phyloP scores from a whole-genome alignment of 2,113 vertebrate species.

The Labeo catla region DNA sequence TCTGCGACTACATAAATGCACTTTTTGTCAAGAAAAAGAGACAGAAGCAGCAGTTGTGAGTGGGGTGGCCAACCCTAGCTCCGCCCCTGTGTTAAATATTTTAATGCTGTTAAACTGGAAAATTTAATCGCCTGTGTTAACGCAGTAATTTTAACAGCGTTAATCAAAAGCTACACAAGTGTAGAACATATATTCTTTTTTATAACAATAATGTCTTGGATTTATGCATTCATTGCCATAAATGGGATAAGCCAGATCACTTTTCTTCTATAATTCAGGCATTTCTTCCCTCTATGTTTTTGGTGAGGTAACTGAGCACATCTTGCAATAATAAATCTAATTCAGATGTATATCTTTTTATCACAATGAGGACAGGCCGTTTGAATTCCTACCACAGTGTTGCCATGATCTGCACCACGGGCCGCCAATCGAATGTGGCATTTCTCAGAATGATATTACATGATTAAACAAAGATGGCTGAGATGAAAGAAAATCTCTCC shows the following conservation, averaged over 20 bases:
- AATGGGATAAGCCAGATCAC: not conserved
- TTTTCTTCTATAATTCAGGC: not conserved
- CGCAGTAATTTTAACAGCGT: too few species aligned
- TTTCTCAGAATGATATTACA: conserved; percentile 40
- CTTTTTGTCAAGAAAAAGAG: too few species aligned
- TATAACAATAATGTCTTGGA: not conserved
- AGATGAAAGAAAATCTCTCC: conserved; percentile 42
- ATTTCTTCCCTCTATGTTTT: not conserved
- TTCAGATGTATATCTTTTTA: not conserved
- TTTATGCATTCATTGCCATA: not conserved
- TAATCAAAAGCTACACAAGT: not conserved
- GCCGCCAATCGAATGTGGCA: not conserved
- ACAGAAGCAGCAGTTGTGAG: too few species aligned
- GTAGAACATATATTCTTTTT: not conserved
- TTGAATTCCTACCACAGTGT: not conserved
- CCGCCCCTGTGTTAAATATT: too few species aligned
- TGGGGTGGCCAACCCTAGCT: too few species aligned
- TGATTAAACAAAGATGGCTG: conserved; percentile 10
- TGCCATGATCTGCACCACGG: not conserved
- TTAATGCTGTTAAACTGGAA: too few species aligned
- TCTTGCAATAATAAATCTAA: not conserved
- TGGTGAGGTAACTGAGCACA: not conserved
- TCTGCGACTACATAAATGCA: too few species aligned
- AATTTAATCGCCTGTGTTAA: too few species aligned
- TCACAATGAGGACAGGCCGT: not conserved